A percentile compares a stretch with the other conserved stretches of the same genome.
Conservation (phyloP, 2,888 invertebrate genomes). For the Catocala fraxini region DNA sequence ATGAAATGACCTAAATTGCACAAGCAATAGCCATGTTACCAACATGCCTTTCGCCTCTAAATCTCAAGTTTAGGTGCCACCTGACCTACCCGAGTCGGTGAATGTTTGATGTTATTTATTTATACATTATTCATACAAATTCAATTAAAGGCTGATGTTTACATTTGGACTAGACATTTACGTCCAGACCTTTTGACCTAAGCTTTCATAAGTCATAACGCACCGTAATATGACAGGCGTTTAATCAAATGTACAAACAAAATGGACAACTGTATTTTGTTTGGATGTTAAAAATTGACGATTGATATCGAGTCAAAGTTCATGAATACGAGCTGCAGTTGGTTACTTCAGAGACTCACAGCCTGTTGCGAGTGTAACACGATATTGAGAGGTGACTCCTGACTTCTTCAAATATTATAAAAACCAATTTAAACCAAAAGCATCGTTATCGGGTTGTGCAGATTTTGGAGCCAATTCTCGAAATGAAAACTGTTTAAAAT, state of each 20-base stretch:
- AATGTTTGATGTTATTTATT: slow-evolving; percentile 9
- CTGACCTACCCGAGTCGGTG: background rate
- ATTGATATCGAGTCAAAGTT: slow-evolving; percentile 2
- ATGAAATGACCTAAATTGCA: slow-evolving; percentile 3
- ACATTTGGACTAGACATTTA: slow-evolving; percentile 12
- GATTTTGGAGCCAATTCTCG: no score
- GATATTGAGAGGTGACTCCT: no score
- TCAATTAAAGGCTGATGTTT: slow-evolving; percentile 7
- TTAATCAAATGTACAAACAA: slow-evolving; percentile 18
- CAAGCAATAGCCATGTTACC: background rate
- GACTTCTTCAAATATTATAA: no score
- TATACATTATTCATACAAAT: slow-evolving; percentile 11
- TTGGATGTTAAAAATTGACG: background rate
- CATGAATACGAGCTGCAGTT: background rate
- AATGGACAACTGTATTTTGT: slow-evolving; percentile 13
- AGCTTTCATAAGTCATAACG: slow-evolving; percentile 28
- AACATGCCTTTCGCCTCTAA: background rate
- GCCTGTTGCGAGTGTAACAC: background rate
- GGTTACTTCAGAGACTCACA: background rate
- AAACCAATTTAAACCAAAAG: no score
- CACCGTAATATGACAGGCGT: slow-evolving; percentile 19
- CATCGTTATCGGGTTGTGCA: no score
- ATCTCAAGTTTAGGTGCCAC: background rate
- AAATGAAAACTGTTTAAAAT: no score
- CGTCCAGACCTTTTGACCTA: slow-evolving; percentile 24